These are phyloP conservation scores for Drosophila mojavensis DNA, from an alignment of 1,140 invertebrate genomes.

Conservation along the genomic window DNA sequence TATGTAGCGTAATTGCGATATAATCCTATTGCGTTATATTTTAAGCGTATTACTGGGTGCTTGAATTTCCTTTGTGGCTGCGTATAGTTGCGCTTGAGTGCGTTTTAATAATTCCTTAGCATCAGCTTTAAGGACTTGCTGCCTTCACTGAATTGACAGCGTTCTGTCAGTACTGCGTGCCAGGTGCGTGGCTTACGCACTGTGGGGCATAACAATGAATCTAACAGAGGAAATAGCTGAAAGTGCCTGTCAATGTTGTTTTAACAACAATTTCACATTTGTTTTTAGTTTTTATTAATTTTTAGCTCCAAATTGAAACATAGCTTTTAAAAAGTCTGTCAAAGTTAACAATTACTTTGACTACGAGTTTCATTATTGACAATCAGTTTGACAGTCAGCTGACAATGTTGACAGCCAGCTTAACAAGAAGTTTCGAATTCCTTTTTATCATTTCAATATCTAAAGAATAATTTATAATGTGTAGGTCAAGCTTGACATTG, in stretches of 20 bases:
- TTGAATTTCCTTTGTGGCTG: slow-evolving; percentile 68
- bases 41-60: slow-evolving; percentile 56
- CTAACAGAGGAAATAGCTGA: neutral
- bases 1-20: slow-evolving; percentile 59
- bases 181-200: slow-evolving; percentile 24
- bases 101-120: slow-evolving; percentile 63
- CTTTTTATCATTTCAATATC: no score
- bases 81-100: slow-evolving; percentile 37
- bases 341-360: neutral
- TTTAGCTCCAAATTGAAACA: neutral
- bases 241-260: neutral
- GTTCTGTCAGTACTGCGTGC: neutral
- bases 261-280: neutral
- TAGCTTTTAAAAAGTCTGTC: neutral
- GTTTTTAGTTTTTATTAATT: no score
- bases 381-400: no score
- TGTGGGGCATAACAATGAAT: neutral
- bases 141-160: slow-evolving; percentile 40
- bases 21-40: slow-evolving; percentile 73
- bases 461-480: no score
- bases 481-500: neutral
- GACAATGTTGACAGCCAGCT: no score
- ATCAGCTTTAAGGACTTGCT: slow-evolving; percentile 31
- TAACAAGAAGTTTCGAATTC: no score
- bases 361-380: no score